A percentile compares a stretch with the other conserved stretches of the same genome.
Evolutionary conservation across 2,888 invertebrate species (phyloP).

Genomic region (Amphipoea lucens): DNA sequence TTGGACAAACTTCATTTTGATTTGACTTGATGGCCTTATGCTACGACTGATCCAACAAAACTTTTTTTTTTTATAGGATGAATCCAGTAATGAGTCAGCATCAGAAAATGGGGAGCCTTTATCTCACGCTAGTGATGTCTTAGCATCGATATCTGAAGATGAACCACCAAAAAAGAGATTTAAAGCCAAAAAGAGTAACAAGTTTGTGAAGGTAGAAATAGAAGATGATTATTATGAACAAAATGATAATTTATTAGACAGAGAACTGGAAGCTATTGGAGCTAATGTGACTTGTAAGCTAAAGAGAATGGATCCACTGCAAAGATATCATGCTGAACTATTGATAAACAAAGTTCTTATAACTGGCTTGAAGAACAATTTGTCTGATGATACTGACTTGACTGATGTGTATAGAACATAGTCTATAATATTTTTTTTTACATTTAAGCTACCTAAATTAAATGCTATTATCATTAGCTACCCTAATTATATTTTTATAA

Average conservation of each 20-base stretch:
- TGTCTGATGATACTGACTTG: constrained; percentile 71
- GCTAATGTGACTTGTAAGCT: constrained; percentile 74
- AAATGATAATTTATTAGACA: constrained; percentile 58
- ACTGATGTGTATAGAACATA: constrained; percentile 63
- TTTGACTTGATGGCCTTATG: constrained; percentile 1
- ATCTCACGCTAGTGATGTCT: constrained; percentile 41
- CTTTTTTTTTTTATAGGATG: constrained; percentile 37
- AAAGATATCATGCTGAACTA: constrained; percentile 72
- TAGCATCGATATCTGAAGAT: constrained; percentile 50
- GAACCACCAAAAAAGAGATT: constrained; percentile 46
- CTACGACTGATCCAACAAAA: constrained; percentile 1
- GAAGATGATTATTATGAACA: constrained; percentile 34
- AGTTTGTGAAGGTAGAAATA: constrained; percentile 39
- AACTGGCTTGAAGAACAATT: constrained; percentile 68
- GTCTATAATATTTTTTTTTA: constrained; percentile 22
- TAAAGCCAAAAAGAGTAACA: constrained; percentile 32
- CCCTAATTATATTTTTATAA: not conserved
- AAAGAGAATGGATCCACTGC: constrained; percentile 70
- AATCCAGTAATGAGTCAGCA: constrained; percentile 6
- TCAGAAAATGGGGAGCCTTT: constrained; percentile 29
- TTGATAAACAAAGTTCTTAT: constrained; percentile 75
- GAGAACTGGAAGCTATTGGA: constrained; percentile 72
- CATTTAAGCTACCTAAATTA: not conserved
- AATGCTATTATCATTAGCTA: not conserved
- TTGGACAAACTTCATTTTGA: not conserved